Conservation (phyloP, 2,113 vertebrate species). For the Psephotus haematonotus region DNA sequence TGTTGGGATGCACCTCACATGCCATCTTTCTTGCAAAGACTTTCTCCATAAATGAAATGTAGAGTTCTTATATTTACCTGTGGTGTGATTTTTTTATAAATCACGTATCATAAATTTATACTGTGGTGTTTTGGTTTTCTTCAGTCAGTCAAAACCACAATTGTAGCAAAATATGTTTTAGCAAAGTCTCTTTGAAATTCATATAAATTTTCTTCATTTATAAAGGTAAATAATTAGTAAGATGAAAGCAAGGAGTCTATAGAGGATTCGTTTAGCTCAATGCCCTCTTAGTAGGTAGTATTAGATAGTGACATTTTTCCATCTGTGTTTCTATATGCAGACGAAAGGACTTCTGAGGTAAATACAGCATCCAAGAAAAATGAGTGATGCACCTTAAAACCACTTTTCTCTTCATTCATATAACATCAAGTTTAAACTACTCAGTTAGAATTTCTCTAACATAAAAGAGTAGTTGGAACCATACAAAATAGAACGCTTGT, state of each 20-base stretch:
- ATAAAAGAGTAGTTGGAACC: not conserved
- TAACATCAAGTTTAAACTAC: not conserved
- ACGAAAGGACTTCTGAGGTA: not conserved
- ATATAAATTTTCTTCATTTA: not conserved
- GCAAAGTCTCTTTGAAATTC: not conserved
- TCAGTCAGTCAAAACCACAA: not conserved
- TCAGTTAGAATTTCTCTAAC: not conserved
- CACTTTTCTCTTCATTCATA: not conserved
- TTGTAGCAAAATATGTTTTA: not conserved
- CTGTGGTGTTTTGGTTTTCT: not conserved
- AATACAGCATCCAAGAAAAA: not conserved
- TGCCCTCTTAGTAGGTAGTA: not conserved
- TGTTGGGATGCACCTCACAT: not conserved
- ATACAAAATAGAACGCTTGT: not conserved
- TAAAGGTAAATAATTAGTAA: not conserved
- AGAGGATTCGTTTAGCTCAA: not conserved
- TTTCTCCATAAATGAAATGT: not conserved
- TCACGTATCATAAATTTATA: not conserved
- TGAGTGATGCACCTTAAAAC: not conserved
- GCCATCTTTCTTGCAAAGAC: not conserved
- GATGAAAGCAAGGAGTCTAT: not conserved
- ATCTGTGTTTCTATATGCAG: not conserved
- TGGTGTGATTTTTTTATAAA: not conserved
- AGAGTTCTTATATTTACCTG: not conserved
- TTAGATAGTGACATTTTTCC: not conserved